Percentiles rank a stretch among this genome's conserved stretches.
Evolutionary conservation across 2,113 vertebrate species (phyloP).

Genomic region (Pollimyrus isidori): DNA sequence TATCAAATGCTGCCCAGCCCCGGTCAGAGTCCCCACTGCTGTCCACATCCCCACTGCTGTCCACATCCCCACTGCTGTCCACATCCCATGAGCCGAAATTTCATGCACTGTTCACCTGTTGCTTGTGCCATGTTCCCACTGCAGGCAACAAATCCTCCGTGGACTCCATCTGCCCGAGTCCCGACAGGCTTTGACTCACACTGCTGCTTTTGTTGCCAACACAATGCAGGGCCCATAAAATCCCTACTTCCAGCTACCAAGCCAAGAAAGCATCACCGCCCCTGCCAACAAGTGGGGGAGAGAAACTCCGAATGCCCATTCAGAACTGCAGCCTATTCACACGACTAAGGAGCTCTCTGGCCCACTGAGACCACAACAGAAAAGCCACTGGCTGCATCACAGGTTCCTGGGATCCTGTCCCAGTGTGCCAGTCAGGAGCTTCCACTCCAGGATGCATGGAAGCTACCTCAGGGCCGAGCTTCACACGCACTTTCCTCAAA

Average conservation of each 20-base stretch:
- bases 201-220: slow-evolving; percentile 26
- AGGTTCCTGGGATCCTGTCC: neutral
- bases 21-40: neutral
- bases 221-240: slow-evolving; percentile 12
- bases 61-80: neutral
- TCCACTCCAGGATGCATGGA: neutral
- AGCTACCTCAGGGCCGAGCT: neutral
- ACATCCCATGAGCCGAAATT: neutral
- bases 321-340: neutral
- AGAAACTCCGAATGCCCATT: slow-evolving; percentile 10
- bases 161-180: neutral
- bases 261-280: slow-evolving; percentile 8
- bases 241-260: slow-evolving; percentile 1
- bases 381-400: neutral
- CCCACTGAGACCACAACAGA: neutral
- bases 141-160: neutral
- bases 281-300: neutral
- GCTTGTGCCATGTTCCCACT: neutral
- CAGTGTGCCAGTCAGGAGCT: neutral
- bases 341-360: neutral
- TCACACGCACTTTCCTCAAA: neutral
- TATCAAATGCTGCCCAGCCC: neutral
- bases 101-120: neutral
- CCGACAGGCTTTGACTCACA: slow-evolving; percentile 10
- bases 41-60: neutral